Conservation (phyloP, 2,797 vertebrate species). For the Simalia tracyae region DNA sequence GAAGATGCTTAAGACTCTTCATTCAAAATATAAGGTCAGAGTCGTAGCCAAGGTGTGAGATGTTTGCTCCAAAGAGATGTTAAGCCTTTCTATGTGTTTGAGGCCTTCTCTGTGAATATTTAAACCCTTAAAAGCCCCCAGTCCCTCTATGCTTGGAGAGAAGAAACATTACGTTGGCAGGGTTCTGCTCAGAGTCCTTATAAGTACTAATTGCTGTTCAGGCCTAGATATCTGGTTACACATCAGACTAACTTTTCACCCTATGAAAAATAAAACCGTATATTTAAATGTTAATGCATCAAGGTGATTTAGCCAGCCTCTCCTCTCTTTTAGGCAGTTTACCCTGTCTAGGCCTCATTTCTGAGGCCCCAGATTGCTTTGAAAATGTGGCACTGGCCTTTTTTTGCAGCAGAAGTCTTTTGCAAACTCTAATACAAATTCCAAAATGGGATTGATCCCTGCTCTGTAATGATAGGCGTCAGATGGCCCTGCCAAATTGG, state of each 20-base stretch:
- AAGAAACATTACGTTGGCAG: neutral
- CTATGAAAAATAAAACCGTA: neutral
- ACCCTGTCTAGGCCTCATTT: neutral
- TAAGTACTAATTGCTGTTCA: neutral
- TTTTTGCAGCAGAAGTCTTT: neutral
- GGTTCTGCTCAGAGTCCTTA: neutral
- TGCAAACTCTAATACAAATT: neutral
- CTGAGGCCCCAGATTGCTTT: too few species aligned
- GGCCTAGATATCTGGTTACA: neutral
- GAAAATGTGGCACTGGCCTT: too few species aligned
- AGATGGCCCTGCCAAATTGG: neutral
- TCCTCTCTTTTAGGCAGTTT: neutral
- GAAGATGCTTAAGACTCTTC: neutral
- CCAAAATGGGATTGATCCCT: neutral
- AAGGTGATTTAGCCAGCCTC: neutral
- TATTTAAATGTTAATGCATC: neutral
- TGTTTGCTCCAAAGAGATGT: neutral
- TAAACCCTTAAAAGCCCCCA: neutral
- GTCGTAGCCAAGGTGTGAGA: neutral
- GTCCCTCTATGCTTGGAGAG: neutral
- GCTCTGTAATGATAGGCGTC: neutral
- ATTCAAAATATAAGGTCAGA: neutral
- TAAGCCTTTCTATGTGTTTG: neutral
- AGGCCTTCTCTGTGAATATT: neutral
- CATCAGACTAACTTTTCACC: neutral